These are phyloP conservation scores for Tipula vernalis DNA, from an alignment of 2,888 invertebrate species.

Conservation along the genomic window DNA sequence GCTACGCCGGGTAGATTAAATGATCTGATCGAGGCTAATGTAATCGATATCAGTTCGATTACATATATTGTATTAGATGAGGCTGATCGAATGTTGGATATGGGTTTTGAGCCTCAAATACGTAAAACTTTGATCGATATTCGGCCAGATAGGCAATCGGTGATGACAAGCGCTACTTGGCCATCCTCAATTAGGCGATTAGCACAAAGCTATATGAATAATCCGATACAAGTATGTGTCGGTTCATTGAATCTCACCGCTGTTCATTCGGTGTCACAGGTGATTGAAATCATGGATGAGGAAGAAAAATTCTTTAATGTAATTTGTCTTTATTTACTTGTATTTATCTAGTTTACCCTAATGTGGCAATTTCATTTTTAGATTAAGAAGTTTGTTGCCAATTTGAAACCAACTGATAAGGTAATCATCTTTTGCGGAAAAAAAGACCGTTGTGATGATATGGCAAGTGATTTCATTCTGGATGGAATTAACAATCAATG, in stretches of 20 bases:
- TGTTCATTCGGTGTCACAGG: constrained; percentile 75
- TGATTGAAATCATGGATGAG: constrained; percentile 60
- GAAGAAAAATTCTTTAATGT: constrained; percentile 52
- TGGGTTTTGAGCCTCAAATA: constrained; percentile 84
- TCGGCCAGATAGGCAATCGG: constrained; percentile 82
- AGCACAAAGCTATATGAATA: constrained; percentile 74
- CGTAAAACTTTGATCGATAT: constrained; percentile 67
- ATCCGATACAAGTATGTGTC: constrained; percentile 83
- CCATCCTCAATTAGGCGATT: constrained; percentile 74
- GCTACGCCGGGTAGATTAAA: constrained; percentile 90
- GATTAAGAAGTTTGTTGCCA: constrained; percentile 54
- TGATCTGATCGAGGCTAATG: constrained; percentile 64
- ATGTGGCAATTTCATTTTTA: constrained; percentile 24
- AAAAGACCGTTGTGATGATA: constrained; percentile 70
- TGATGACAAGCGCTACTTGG: constrained; percentile 97
- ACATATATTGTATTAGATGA: constrained; percentile 89
- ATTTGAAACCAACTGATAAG: constrained; percentile 66
- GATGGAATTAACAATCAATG: constrained; percentile 58
- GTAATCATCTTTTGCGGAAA: constrained; percentile 83
- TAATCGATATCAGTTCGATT: constrained; percentile 62
- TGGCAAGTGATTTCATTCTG: constrained; percentile 66
- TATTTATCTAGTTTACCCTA: background rate
- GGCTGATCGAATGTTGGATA: constrained; percentile 77
- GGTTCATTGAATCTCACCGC: constrained; percentile 82
- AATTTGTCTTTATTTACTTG: constrained; percentile 13